Base-by-base conservation (phyloP, 2,888 invertebrate species). In the Caenorhabditis japonica region DNA sequence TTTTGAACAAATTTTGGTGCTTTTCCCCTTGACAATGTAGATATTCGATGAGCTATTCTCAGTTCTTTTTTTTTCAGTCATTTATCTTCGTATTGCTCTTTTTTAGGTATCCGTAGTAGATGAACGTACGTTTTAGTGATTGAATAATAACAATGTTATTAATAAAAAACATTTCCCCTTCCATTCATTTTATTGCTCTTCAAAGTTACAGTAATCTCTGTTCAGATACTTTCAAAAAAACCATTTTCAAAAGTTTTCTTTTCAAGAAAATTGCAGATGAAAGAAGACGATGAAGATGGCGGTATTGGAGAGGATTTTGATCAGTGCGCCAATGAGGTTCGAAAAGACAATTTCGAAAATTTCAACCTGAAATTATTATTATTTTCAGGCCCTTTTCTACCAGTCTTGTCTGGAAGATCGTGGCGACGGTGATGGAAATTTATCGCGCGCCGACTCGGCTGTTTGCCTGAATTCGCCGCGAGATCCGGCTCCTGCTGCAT, bases 281-380 rank as follows among this genome's bases (percentile, higher is more conserved):
- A 51, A 47, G 39, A 59, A n/a, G 62, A 62, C 23, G 73, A 73
- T 0, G 68, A 61, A 23, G 73, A 68, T 39, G 61, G 39, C 4
- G 73, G 73, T n/a, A 68, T 74, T 21, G 56, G 36, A n/a, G 52
- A 51, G 13, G 73, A 74, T 8, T 68, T 62, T 23, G 74, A 74
- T 61, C 66, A 69, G 23, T 73, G 66, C 15, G 33, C 39, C 15
- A 34, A 68, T 23, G 73, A 73, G 47, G 71, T 69, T 27, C 25
- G 25, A 13, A 25, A 47, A 5, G 7, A 25, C 12, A 27, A 47
- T n/a, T 4, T 17, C 5, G 3, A 27, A 13, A 27, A n/a, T n/a
- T n/a, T n/a, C n/a, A 47, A 23, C 10, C 30, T 10, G 5, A 30
- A 30, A 30, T 30, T 1, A 25, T n/a, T 21, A 1, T 17, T 17